Percentiles rank a stretch among this genome's conserved stretches.
Evolutionary conservation across 2,113 vertebrate species (phyloP).

Genomic region (Scalopus aquaticus): DNA sequence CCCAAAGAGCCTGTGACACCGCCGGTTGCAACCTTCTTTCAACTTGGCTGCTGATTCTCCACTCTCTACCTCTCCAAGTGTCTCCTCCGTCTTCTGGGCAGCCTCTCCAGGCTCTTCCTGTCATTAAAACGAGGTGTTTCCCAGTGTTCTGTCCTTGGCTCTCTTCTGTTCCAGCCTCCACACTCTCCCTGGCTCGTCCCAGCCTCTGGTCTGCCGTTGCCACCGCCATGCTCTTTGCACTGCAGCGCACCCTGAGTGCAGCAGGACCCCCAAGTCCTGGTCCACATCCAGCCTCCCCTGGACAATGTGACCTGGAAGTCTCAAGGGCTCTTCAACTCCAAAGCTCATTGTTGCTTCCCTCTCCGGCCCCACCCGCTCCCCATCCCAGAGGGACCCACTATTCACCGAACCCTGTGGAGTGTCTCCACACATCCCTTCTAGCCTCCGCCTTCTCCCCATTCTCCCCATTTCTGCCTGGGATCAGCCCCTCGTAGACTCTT

Average conservation of each 20-base stretch:
- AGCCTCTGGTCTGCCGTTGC: neutral
- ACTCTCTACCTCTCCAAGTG: neutral
- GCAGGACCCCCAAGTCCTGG: neutral
- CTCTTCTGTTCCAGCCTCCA: neutral
- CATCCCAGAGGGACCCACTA: neutral
- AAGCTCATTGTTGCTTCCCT: neutral
- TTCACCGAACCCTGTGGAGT: neutral
- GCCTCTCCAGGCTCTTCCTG: neutral
- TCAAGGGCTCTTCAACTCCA: neutral
- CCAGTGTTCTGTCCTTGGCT: neutral
- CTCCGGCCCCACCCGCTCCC: neutral
- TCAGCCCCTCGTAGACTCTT: neutral
- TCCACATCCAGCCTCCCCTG: neutral
- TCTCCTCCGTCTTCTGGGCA: neutral
- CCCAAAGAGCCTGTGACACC: neutral
- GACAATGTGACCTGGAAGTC: neutral
- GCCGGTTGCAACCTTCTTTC: neutral
- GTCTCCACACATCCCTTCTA: neutral
- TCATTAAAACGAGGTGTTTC: neutral
- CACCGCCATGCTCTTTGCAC: rapidly evolving
- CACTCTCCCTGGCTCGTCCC: neutral
- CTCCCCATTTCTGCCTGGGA: neutral
- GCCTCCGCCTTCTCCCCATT: neutral
- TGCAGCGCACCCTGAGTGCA: no score
- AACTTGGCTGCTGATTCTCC: neutral